A percentile compares a stretch with the other conserved stretches of the same genome.
Evolutionary conservation across 2,888 invertebrate genomes (phyloP).

Genomic region (Agrochola litura): DNA sequence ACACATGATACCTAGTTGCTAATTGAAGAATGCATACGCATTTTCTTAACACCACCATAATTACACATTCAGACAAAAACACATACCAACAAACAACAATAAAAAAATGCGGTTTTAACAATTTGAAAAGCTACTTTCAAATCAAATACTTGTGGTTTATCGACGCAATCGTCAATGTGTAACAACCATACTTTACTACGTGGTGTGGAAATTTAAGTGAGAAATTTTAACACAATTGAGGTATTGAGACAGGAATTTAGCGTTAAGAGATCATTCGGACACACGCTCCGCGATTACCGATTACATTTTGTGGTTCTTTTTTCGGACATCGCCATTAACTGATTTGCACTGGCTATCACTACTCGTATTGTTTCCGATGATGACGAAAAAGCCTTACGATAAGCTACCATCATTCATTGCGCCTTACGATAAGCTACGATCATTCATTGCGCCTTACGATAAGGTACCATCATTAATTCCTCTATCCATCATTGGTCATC

Average conservation of each 20-base stretch:
- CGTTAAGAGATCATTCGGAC: slow-evolving; percentile 69
- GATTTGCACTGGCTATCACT: neutral
- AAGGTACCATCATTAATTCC: neutral
- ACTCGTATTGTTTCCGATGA: neutral
- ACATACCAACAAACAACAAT: neutral
- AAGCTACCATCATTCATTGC: neutral
- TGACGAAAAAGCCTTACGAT: neutral
- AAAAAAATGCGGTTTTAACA: slow-evolving; percentile 14
- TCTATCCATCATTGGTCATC: neutral
- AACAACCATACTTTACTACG: slow-evolving; percentile 61
- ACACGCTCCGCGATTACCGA: slow-evolving; percentile 63
- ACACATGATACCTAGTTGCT: neutral
- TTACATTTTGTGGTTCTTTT: slow-evolving; percentile 43
- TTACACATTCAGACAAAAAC: slow-evolving; percentile 4
- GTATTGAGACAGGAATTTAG: slow-evolving; percentile 72
- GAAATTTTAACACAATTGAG: slow-evolving; percentile 68
- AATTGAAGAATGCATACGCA: slow-evolving; percentile 1
- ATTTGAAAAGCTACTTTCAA: slow-evolving; percentile 54
- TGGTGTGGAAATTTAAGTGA: slow-evolving; percentile 69
- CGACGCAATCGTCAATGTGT: slow-evolving; percentile 48
- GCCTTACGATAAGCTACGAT: neutral
- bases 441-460: neutral
- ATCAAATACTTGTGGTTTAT: slow-evolving; percentile 58
- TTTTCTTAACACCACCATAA: neutral
- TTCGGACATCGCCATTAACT: neutral